Base-by-base conservation (phyloP, 2,797 vertebrate genomes). In the Labeo calbasu region DNA sequence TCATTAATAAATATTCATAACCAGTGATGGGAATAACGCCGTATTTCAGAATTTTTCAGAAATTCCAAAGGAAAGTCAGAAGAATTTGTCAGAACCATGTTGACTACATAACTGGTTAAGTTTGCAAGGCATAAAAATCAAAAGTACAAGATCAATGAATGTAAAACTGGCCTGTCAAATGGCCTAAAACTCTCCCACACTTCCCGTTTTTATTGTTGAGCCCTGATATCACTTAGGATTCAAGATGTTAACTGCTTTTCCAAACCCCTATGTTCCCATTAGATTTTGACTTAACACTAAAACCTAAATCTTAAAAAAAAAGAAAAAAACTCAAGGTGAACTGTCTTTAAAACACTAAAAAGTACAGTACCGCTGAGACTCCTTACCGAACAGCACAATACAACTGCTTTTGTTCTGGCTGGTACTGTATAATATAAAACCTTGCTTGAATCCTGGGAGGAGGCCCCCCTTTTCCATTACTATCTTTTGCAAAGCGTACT, bases 391-490 rank as follows among this genome's bases (percentile, higher is more conserved):
- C 53, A 2, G 51, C 84, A 65, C 71, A 66, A 63, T 48, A 80
- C 36, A 85, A 82, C 61, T 69, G 73, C 78, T 75, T 77, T 53
- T 82, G 77, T 75, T 81, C 46, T 25, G 55, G n/a, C 63, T 75
- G 71, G 46, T 83, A 59, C 80, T 84, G 63, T 84, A 84, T 65
- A 87, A 87, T 85, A 66, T 59, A 61, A 85, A 61, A 23, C 77
- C 66, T 80, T 77, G 71, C 77, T 84, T 43, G 55, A 57, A 61
- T 51, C 40, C 79, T 51, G 28, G 32, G 75, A 84, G 72, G 17
- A 76, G 55, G 48, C 46, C 43, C 61, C 23, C 63, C 40, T 83
- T 87, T 69, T 57, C 43, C 57, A 79, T 86, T 83, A 81, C 80
- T 66, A 48, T 63, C 65, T 77, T 82, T 84, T 84, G 69, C 79